A percentile compares a stretch with the other conserved stretches of the same genome.
Evolutionary conservation across 2,113 vertebrate genomes (phyloP).

Genomic region (Prochilodus magdalenae): DNA sequence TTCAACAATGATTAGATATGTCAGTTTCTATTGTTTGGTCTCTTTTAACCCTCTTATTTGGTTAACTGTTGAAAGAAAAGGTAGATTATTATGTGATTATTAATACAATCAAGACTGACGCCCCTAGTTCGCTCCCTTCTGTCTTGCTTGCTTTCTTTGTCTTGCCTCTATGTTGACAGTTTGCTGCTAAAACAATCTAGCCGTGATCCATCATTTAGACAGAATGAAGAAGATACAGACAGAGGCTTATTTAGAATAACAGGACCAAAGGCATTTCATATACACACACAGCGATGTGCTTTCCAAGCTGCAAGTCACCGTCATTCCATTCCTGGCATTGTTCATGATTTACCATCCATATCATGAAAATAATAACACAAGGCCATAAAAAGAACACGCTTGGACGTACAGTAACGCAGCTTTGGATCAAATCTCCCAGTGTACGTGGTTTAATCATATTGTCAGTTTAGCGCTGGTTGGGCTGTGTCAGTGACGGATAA

Average conservation of each 20-base stretch:
- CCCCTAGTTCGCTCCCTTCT: neutral
- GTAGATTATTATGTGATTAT: neutral
- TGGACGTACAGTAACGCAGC: slow-evolving; percentile 41
- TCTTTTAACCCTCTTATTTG: neutral
- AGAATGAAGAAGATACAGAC: neutral
- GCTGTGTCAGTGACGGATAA: slow-evolving; percentile 79
- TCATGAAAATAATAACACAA: slow-evolving; percentile 1
- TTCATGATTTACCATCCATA: neutral
- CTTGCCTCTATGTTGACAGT: neutral
- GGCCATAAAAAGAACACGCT: neutral
- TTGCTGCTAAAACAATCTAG: neutral
- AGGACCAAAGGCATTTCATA: slow-evolving; percentile 12
- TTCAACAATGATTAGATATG: too few relatives aligned
- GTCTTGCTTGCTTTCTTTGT: neutral
- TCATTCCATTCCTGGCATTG: neutral
- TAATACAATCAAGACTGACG: neutral
- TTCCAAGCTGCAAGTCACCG: neutral
- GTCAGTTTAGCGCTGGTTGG: slow-evolving; percentile 73
- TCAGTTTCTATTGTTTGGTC: neutral
- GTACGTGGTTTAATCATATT: slow-evolving; percentile 77
- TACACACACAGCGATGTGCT: neutral
- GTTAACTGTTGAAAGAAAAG: neutral
- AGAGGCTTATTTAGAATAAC: neutral
- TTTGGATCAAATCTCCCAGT: slow-evolving; percentile 75
- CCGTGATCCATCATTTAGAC: neutral